Conservation (phyloP, 1,140 invertebrate genomes). For the Neelides sp. region DNA sequence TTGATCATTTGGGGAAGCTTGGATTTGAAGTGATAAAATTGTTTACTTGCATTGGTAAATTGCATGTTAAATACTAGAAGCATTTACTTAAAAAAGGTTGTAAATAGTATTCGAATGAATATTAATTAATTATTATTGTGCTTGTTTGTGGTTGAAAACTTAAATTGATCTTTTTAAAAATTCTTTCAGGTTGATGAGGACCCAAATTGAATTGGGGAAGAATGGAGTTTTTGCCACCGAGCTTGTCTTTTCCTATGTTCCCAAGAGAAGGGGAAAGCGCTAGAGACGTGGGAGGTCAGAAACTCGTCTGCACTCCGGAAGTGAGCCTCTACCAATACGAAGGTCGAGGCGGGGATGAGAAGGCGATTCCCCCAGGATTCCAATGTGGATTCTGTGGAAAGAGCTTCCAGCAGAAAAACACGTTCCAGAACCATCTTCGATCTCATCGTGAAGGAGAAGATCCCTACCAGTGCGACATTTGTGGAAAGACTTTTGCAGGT, state of each 20-base stretch:
- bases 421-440: constrained; percentile 46
- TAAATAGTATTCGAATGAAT: no score
- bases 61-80: no score
- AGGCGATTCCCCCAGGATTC: constrained; percentile 29
- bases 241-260: no score
- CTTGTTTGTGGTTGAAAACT: no score
- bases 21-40: no score
- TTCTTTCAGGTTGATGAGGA: no score
- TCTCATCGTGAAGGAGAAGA: constrained; percentile 47
- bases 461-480: constrained; percentile 77
- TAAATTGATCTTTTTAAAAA: no score
- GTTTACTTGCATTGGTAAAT: no score
- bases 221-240: neutral
- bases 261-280: no score
- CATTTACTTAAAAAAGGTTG: no score
- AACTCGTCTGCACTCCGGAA: constrained; percentile 32
- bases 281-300: constrained; percentile 24
- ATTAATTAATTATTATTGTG: no score
- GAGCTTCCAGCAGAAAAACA: constrained; percentile 45
- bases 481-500: constrained; percentile 72
- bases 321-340: constrained; percentile 31
- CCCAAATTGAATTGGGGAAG: neutral
- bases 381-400: constrained; percentile 48
- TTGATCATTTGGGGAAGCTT: no score
- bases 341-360: neutral